phyloP scores from a whole-genome alignment of 35 echinoderm and acorn worm genomes.

The Eucidaris tribuloides region DNA sequence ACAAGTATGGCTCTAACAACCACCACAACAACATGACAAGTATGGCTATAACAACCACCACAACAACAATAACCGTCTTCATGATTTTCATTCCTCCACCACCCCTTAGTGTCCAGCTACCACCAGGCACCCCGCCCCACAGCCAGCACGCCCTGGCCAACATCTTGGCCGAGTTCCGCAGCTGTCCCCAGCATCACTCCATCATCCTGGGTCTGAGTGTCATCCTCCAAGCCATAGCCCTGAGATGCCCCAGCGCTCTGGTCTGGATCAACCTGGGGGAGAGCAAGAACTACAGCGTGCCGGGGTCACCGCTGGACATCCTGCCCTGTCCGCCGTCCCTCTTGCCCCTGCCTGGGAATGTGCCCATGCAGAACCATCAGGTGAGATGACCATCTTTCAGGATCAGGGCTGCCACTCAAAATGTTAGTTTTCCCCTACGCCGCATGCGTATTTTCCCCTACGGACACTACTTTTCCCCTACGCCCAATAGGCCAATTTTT shows the following conservation, averaged over 20 bases:
- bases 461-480: too few species aligned
- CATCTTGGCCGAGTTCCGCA: constrained; percentile 85
- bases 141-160: constrained; percentile 53
- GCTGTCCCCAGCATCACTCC: constrained; percentile 83
- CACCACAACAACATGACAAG: too few species aligned
- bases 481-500: too few species aligned
- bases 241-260: constrained; percentile 89
- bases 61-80: too few species aligned
- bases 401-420: too few species aligned
- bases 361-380: constrained; percentile 80
- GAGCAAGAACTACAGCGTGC: constrained; percentile 58
- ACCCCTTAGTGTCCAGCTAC: constrained; percentile 17
- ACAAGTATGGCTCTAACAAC: too few species aligned
- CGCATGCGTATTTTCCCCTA: too few species aligned
- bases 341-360: constrained; percentile 66
- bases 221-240: constrained; percentile 71
- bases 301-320: constrained; percentile 90
- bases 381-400: too few species aligned
- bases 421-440: too few species aligned
- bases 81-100: too few species aligned
- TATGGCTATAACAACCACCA: too few species aligned
- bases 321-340: constrained; percentile 86
- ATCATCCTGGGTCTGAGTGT: constrained; percentile 80
- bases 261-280: constrained; percentile 93
- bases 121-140: background rate